Evolutionary conservation across 1,140 invertebrate genomes (phyloP).

Genomic region (Uloborus diversus): DNA sequence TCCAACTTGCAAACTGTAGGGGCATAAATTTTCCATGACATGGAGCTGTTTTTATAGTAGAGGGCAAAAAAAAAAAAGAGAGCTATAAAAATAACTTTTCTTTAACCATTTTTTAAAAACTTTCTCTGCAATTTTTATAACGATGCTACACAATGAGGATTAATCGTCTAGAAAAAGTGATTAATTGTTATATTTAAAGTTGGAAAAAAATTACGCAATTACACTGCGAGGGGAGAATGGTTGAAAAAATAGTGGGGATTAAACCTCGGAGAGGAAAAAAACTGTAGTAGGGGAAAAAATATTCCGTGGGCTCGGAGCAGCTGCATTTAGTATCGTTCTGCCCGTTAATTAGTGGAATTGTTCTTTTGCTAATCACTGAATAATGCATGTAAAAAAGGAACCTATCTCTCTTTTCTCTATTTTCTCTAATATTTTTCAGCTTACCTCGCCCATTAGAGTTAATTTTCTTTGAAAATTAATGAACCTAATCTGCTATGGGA

Average conservation of each 20-base stretch:
- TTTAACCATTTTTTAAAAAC: neutral
- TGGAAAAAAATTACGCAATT: slow-evolving; percentile 48
- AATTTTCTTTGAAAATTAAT: slow-evolving; percentile 53
- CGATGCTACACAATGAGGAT: slow-evolving; percentile 39
- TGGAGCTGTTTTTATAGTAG: slow-evolving; percentile 48
- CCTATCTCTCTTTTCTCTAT: slow-evolving; percentile 6
- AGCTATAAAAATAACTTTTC: slow-evolving; percentile 30
- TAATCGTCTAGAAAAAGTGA: slow-evolving; percentile 41
- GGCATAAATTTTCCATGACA: slow-evolving; percentile 49
- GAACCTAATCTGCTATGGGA: slow-evolving; percentile 19
- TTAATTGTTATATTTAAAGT: slow-evolving; percentile 52
- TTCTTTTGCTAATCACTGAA: slow-evolving; percentile 47
- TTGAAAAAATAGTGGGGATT: slow-evolving; percentile 18
- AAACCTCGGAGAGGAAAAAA: neutral
- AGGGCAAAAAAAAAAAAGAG: too few species aligned
- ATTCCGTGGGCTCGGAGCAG: slow-evolving; percentile 31
- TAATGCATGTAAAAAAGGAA: slow-evolving; percentile 35
- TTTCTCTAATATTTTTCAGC: slow-evolving; percentile 46
- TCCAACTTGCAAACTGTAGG: slow-evolving; percentile 17
- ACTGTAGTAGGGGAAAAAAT: slow-evolving; percentile 6
- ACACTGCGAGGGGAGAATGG: slow-evolving; percentile 2
- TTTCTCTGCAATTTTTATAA: slow-evolving; percentile 9
- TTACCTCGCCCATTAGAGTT: slow-evolving; percentile 44
- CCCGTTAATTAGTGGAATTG: slow-evolving; percentile 52
- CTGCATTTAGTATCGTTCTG: slow-evolving; percentile 18